Evolutionary conservation across 2,113 vertebrate species (phyloP).

Genomic region (Python bivittatus): DNA sequence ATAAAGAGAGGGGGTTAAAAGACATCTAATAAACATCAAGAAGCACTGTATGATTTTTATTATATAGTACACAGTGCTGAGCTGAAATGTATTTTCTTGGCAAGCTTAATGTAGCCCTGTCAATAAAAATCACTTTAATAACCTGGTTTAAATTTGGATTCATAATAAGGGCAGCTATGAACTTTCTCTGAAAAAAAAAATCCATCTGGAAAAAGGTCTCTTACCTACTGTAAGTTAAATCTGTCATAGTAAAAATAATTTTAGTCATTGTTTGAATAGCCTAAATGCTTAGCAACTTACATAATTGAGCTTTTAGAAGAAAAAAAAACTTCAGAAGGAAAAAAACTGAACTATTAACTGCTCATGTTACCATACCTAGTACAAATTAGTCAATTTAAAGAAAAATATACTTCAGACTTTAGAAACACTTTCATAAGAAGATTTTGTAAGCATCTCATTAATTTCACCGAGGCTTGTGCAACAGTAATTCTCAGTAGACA

Average conservation of each 20-base stretch:
- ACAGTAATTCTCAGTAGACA: neutral
- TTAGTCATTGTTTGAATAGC: neutral
- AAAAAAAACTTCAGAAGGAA: too few relatives aligned
- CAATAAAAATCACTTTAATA: slow-evolving; percentile 18
- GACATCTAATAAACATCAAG: neutral
- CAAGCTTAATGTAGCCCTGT: neutral
- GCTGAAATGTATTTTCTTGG: neutral
- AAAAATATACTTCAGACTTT: neutral
- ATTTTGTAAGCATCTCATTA: neutral
- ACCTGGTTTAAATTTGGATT: neutral
- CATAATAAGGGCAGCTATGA: slow-evolving; percentile 7
- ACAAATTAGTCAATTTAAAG: neutral
- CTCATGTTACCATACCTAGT: neutral
- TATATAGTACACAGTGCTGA: neutral
- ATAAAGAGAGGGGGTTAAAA: neutral
- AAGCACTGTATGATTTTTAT: neutral
- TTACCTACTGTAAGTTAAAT: neutral
- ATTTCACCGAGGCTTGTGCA: neutral
- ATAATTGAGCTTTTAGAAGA: neutral
- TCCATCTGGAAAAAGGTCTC: slow-evolving; percentile 1
- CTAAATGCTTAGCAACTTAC: neutral
- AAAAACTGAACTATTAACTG: neutral
- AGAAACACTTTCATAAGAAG: neutral
- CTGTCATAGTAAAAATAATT: neutral
- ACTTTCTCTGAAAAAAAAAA: slow-evolving; percentile 1